These are phyloP conservation scores for Chanos chanos DNA, from an alignment of 2,797 vertebrate species.

Conservation along the genomic window DNA sequence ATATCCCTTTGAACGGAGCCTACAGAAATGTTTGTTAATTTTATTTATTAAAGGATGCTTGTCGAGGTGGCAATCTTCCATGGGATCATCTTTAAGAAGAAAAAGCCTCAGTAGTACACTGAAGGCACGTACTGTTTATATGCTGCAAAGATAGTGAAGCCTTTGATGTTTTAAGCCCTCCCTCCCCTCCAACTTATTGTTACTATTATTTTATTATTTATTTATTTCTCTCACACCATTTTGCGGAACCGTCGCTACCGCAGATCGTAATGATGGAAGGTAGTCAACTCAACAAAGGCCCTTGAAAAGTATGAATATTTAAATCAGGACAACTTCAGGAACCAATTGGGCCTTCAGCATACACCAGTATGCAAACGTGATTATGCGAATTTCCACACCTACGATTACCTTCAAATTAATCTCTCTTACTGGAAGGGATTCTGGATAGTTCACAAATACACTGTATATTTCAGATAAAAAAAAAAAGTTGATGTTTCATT, in stretches of 20 bases:
- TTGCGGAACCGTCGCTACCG: constrained; percentile 57
- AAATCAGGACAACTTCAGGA: constrained; percentile 59
- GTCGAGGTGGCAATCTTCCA: constrained; percentile 82
- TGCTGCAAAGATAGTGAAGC: constrained; percentile 66
- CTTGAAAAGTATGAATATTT: constrained; percentile 72
- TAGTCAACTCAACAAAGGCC: constrained; percentile 66
- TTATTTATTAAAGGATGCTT: constrained; percentile 82
- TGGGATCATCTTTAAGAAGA: constrained; percentile 76
- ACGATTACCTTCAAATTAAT: constrained; percentile 71
- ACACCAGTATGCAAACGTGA: constrained; percentile 62
- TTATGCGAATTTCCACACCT: constrained; percentile 71
- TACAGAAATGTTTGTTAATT: constrained; percentile 84
- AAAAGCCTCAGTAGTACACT: constrained; percentile 68
- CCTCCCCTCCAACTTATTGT: constrained; percentile 59
- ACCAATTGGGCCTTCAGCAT: constrained; percentile 64
- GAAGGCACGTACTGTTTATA: constrained; percentile 73
- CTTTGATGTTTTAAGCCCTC: constrained; percentile 74
- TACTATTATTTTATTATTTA: constrained; percentile 67
- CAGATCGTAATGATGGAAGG: constrained; percentile 69
- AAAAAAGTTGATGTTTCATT: constrained; percentile 49
- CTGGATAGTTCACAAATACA: constrained; percentile 56
- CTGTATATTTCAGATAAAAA: constrained; percentile 49
- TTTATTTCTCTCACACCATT: constrained; percentile 50
- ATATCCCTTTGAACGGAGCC: constrained; percentile 80
- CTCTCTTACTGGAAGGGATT: constrained; percentile 67